A percentile compares a stretch with the other conserved stretches of the same genome.
phyloP scores from a whole-genome alignment of 2,797 vertebrate genomes.

The Lepus townsendii region DNA sequence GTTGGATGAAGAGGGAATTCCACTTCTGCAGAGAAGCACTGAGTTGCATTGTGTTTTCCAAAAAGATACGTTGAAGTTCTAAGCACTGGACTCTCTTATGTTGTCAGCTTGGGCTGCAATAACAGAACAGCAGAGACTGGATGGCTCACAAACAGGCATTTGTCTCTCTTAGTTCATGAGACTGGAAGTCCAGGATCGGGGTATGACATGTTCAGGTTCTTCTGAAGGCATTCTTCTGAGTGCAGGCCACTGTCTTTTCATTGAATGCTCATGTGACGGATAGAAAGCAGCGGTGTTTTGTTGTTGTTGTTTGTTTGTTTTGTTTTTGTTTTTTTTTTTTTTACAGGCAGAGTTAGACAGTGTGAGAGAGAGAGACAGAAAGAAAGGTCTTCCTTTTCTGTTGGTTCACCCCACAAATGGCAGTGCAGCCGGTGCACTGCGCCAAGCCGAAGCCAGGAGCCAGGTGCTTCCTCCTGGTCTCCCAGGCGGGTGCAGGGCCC shows the following conservation, averaged over 20 bases:
- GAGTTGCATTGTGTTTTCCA: background rate
- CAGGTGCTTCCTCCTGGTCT: too few species aligned
- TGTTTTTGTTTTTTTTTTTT: too few species aligned
- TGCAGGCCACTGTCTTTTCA: background rate
- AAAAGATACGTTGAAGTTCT: slow-evolving; percentile 10
- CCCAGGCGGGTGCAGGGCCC: too few species aligned
- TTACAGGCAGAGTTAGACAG: too few species aligned
- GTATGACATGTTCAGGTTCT: background rate
- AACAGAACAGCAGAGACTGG: background rate
- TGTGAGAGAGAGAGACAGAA: too few species aligned
- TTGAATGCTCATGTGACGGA: background rate
- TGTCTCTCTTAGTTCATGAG: background rate
- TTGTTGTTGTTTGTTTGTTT: too few species aligned
- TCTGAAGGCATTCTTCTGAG: background rate
- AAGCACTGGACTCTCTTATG: background rate
- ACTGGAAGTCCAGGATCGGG: background rate
- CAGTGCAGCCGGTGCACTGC: too few species aligned
- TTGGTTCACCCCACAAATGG: too few species aligned
- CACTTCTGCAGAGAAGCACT: slow-evolving; percentile 3
- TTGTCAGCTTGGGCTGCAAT: background rate
- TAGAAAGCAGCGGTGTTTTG: too few species aligned
- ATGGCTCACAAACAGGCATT: background rate
- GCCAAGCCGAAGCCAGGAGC: too few species aligned
- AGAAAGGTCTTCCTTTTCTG: too few species aligned
- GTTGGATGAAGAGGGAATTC: background rate